phyloP scores from a whole-genome alignment of 2,797 vertebrate species.

The Enoplosus armatus region DNA sequence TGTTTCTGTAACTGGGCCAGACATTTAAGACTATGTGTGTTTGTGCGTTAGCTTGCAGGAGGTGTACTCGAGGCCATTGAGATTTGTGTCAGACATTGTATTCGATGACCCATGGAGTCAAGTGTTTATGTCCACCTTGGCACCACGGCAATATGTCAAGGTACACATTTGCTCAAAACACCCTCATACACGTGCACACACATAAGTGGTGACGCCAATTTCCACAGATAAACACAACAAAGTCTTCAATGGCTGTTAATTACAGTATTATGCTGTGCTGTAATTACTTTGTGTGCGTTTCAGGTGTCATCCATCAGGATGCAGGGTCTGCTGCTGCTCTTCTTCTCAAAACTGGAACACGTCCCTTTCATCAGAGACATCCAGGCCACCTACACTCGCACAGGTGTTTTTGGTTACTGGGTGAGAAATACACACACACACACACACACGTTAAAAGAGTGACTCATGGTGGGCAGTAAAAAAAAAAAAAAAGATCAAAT shows the following conservation, averaged over 20 bases:
- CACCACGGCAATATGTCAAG: conserved; percentile 90
- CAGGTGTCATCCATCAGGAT: conserved; percentile 93
- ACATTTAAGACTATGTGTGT: conserved; percentile 14
- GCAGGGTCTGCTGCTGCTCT: conserved; percentile 94
- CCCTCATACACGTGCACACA: neutral
- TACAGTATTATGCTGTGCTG: neutral
- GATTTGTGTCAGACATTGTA: conserved; percentile 89
- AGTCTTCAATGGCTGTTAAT: neutral
- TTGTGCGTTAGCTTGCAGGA: conserved; percentile 91
- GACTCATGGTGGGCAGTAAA: no score
- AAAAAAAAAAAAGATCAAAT: no score
- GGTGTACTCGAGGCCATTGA: conserved; percentile 89
- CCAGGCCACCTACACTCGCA: conserved; percentile 91
- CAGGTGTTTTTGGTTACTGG: conserved; percentile 95
- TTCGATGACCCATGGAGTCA: conserved; percentile 94
- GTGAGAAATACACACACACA: conserved; percentile 78
- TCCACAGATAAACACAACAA: neutral
- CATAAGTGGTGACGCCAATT: neutral
- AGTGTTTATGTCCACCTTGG: conserved; percentile 89
- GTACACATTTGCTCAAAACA: conserved; percentile 74
- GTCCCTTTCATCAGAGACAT: conserved; percentile 92
- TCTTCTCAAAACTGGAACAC: conserved; percentile 91
- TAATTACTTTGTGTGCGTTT: conserved; percentile 14
- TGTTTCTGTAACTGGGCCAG: neutral
- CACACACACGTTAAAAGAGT: no score